A percentile compares a stretch with the other conserved stretches of the same genome.
Evolutionary conservation across 2,888 invertebrate species (phyloP).

Genomic region (Drosophila limbata): DNA sequence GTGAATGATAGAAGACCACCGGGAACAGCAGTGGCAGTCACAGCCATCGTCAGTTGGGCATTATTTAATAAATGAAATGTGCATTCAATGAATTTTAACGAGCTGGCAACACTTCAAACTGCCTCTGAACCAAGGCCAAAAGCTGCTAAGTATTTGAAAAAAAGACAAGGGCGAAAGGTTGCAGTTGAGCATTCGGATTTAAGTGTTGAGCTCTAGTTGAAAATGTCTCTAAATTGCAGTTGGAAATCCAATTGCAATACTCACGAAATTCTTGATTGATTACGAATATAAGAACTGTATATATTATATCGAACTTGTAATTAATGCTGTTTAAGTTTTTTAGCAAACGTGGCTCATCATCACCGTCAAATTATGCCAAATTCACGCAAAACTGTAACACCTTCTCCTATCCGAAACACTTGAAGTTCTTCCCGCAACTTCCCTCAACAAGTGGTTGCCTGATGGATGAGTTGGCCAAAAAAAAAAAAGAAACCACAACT

Average conservation of each 20-base stretch:
- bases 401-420: background rate
- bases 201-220: background rate
- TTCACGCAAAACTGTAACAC: constrained; percentile 5
- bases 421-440: constrained; percentile 13
- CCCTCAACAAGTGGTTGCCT: constrained; percentile 44
- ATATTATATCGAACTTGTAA: background rate
- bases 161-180: constrained; percentile 1
- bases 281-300: background rate
- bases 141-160: background rate
- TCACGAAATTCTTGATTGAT: constrained; percentile 23
- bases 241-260: background rate
- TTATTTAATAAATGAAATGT: constrained; percentile 66
- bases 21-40: background rate
- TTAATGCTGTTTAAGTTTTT: constrained; percentile 10
- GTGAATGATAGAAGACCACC: constrained; percentile 23
- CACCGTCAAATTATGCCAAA: constrained; percentile 46
- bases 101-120: constrained; percentile 18
- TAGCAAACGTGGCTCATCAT: constrained; percentile 20
- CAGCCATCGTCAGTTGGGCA: constrained; percentile 25
- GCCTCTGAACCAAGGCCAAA: constrained; percentile 18
- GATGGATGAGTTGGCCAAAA: constrained; percentile 34
- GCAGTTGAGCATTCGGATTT: background rate
- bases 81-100: constrained; percentile 69
- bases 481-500: constrained; percentile 32
- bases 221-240: background rate